phyloP scores from a whole-genome alignment of 2,113 vertebrate species.

The Papio anubis region DNA sequence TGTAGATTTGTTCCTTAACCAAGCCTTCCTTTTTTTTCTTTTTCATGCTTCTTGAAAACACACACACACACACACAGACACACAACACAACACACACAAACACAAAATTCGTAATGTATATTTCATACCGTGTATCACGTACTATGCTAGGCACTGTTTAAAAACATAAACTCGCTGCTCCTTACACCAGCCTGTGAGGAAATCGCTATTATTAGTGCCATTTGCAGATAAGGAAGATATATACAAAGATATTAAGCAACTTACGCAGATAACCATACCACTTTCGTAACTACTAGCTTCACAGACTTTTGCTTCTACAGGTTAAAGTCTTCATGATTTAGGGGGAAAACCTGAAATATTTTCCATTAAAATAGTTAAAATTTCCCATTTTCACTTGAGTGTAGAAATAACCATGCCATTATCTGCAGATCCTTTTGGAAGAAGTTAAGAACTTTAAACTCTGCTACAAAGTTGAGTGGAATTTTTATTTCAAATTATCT shows the following conservation, averaged over 20 bases:
- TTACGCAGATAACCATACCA: background rate
- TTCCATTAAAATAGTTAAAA: conserved; percentile 19
- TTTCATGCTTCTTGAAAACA: background rate
- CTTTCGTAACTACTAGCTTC: background rate
- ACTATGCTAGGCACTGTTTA: background rate
- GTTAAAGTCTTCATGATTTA: background rate
- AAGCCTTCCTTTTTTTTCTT: background rate
- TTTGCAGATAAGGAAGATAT: background rate
- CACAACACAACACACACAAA: too few species aligned
- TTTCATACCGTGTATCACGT: background rate
- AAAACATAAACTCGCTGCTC: background rate
- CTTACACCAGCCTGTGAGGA: background rate
- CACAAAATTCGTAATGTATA: background rate
- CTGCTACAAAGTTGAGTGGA: background rate
- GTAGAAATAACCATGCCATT: background rate
- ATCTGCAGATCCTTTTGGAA: background rate
- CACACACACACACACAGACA: too few species aligned
- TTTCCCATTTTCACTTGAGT: background rate
- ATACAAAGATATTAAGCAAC: background rate
- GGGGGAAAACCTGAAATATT: background rate
- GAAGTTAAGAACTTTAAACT: conserved; percentile 12
- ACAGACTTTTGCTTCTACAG: background rate
- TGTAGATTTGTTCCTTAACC: background rate
- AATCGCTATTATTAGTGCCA: background rate
- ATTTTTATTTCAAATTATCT: conserved; percentile 37